These are phyloP conservation scores for Dryomyza anilis DNA, from an alignment of 2,888 invertebrate species.

Conservation along the genomic window DNA sequence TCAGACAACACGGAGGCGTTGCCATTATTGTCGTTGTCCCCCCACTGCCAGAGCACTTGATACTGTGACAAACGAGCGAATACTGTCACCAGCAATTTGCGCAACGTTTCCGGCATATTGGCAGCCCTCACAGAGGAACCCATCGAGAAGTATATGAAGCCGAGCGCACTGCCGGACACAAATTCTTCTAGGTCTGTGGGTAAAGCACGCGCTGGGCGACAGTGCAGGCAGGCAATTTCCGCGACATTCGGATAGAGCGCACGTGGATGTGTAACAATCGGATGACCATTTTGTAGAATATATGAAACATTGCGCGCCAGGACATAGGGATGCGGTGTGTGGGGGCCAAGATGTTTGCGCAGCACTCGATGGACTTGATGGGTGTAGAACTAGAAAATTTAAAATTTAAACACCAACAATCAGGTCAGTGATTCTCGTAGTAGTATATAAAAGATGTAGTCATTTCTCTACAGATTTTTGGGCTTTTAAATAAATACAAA, in stretches of 20 bases:
- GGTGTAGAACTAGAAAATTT: conserved; percentile 36
- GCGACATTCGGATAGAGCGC: conserved; percentile 58
- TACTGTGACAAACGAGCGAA: conserved; percentile 43
- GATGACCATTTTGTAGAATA: conserved; percentile 77
- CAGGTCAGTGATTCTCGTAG: too few relatives aligned
- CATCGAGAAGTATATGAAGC: conserved; percentile 62
- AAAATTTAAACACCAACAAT: too few relatives aligned
- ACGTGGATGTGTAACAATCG: conserved; percentile 70
- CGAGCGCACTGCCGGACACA: conserved; percentile 56
- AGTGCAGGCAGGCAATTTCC: conserved; percentile 57
- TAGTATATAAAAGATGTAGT: too few relatives aligned
- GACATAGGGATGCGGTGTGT: conserved; percentile 68
- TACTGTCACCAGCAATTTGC: conserved; percentile 40
- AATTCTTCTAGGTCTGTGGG: conserved; percentile 54
- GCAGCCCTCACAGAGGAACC: conserved; percentile 57
- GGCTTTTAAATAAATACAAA: too few relatives aligned
- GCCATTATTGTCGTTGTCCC: conserved; percentile 50
- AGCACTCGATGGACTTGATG: conserved; percentile 64
- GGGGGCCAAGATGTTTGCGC: conserved; percentile 65
- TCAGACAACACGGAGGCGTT: conserved; percentile 47
- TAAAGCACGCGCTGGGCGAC: conserved; percentile 45
- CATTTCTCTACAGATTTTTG: too few relatives aligned
- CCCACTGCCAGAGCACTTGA: conserved; percentile 61
- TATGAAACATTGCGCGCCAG: conserved; percentile 73
- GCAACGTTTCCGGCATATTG: conserved; percentile 43